Evolutionary conservation across 2,797 vertebrate species (phyloP).

Genomic region (Urosaurus nigricauda): DNA sequence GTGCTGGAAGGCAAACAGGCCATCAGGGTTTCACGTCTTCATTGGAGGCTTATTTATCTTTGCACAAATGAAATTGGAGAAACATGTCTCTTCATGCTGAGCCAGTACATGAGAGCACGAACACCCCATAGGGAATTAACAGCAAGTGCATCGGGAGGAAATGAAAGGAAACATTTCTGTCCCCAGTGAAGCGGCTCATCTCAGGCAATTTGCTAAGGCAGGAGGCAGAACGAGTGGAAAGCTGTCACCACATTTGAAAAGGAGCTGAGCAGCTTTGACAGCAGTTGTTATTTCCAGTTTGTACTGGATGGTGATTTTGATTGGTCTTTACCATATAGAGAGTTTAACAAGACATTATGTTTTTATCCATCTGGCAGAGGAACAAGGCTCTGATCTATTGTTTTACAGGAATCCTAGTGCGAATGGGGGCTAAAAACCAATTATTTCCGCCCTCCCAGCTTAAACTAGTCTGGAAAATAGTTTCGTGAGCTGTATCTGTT

Average conservation of each 20-base stretch:
- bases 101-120: not conserved
- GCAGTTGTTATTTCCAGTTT: not conserved
- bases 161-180: not conserved
- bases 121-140: not conserved
- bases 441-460: too few species aligned
- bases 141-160: not conserved
- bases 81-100: not conserved
- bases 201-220: slow-evolving; percentile 10
- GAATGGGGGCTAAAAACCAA: too few species aligned
- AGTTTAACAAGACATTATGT: not conserved
- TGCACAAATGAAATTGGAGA: not conserved
- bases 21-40: too few species aligned
- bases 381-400: not conserved
- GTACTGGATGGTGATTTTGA: not conserved
- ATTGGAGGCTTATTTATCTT: not conserved
- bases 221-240: not conserved
- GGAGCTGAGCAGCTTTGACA: not conserved
- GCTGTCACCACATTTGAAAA: not conserved
- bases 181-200: not conserved
- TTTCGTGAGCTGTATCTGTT: too few species aligned
- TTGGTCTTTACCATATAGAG: not conserved
- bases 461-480: too few species aligned
- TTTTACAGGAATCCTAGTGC: not conserved
- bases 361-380: not conserved
- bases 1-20: not conserved